phyloP scores from a whole-genome alignment of 2,888 invertebrate species.

The Trachelus stipa region DNA sequence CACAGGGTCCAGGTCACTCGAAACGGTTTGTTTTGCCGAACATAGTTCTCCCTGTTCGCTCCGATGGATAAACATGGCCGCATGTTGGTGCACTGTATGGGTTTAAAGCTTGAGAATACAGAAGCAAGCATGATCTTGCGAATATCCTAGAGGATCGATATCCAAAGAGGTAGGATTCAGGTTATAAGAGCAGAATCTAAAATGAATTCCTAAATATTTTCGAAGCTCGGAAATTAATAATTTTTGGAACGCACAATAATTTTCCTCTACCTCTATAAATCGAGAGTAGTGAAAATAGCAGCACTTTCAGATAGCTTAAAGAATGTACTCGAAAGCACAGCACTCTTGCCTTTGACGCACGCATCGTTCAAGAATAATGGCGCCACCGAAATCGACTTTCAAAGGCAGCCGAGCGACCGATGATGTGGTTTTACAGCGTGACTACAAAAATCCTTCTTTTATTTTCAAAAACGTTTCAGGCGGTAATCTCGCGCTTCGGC shows the following conservation, averaged over 20 bases:
- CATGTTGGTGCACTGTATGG: too few species aligned
- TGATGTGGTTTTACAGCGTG: not conserved
- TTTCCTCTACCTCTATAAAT: not conserved
- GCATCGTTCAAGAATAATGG: not conserved
- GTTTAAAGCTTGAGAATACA: too few species aligned
- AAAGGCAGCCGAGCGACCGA: conserved; percentile 1
- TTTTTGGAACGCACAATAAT: not conserved
- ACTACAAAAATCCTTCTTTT: not conserved
- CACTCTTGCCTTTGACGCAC: not conserved
- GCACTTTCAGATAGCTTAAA: not conserved
- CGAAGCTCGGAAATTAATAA: not conserved
- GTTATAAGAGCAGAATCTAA: not conserved
- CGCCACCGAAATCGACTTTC: not conserved
- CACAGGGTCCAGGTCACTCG: not conserved
- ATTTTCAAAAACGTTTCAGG: not conserved
- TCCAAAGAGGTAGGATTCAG: not conserved
- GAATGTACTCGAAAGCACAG: not conserved
- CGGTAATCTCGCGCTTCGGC: not conserved
- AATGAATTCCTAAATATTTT: not conserved
- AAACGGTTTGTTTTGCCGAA: conserved; percentile 3
- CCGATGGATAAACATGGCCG: not conserved
- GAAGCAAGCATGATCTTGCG: too few species aligned
- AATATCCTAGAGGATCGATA: not conserved
- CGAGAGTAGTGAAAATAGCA: not conserved
- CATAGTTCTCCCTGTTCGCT: not conserved